phyloP scores from a whole-genome alignment of 2,888 invertebrate genomes.

The Meteorus colon region DNA sequence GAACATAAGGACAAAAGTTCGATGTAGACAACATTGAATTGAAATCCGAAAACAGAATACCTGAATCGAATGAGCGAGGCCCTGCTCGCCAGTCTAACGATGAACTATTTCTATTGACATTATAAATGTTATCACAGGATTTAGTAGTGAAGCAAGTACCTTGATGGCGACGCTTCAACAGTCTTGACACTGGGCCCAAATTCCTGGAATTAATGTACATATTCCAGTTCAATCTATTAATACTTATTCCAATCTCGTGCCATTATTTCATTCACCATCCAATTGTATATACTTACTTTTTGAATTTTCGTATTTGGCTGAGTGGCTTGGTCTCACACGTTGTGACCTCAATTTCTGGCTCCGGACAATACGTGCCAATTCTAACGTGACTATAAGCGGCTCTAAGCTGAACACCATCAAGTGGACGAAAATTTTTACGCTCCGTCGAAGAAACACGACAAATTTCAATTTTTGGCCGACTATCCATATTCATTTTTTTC shows the following conservation, averaged over 20 bases:
- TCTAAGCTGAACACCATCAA: conserved; percentile 67
- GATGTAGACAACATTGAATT: background rate
- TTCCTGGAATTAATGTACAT: conserved; percentile 59
- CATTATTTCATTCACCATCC: background rate
- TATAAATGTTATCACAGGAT: conserved; percentile 73
- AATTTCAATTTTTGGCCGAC: conserved; percentile 67
- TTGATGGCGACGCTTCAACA: conserved; percentile 69
- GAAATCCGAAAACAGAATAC: conserved; percentile 49
- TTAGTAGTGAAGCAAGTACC: conserved; percentile 69
- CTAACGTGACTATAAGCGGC: conserved; percentile 68
- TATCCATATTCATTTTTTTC: conserved; percentile 48
- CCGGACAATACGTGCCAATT: conserved; percentile 67
- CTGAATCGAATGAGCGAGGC: conserved; percentile 60
- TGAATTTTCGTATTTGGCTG: conserved; percentile 64
- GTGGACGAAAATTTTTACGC: conserved; percentile 65
- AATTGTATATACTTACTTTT: conserved; percentile 60
- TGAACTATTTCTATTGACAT: conserved; percentile 67
- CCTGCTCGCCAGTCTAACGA: conserved; percentile 67
- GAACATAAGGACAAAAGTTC: conserved; percentile 5
- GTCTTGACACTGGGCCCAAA: conserved; percentile 71
- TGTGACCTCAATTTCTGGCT: conserved; percentile 59
- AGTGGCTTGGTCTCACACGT: conserved; percentile 64
- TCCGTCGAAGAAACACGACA: conserved; percentile 68
- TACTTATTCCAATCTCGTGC: background rate
- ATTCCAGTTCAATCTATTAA: background rate